phyloP scores from a whole-genome alignment of 2,888 invertebrate genomes.

The Acholoe squamosa region DNA sequence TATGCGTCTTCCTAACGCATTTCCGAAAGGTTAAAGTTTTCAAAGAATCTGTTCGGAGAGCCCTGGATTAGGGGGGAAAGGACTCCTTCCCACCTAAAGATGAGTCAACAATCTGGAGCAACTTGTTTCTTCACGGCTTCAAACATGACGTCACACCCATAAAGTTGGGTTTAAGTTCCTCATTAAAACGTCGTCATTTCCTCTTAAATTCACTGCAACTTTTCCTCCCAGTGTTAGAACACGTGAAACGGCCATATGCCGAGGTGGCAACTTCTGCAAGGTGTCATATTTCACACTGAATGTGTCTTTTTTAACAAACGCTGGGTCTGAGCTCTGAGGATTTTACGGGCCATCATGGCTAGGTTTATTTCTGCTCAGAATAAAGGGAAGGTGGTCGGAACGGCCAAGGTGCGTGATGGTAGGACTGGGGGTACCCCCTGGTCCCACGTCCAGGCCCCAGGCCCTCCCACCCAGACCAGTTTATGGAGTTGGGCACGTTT shows the following conservation, averaged over 20 bases:
- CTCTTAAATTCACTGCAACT: slow-evolving; percentile 2
- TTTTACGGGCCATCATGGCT: slow-evolving; percentile 3
- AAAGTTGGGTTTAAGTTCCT: neutral
- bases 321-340: neutral
- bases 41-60: neutral
- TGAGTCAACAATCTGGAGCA: neutral
- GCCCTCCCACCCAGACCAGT: neutral
- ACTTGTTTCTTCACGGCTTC: neutral
- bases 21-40: neutral
- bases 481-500: neutral
- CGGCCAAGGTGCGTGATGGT: slow-evolving; percentile 33
- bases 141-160: slow-evolving; percentile 34
- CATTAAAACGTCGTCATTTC: slow-evolving; percentile 1
- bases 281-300: slow-evolving; percentile 30
- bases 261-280: neutral
- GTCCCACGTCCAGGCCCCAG: neutral
- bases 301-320: neutral
- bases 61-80: neutral
- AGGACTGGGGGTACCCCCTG: neutral
- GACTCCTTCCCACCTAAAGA: neutral
- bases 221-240: neutral
- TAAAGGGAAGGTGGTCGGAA: neutral
- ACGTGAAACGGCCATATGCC: slow-evolving; percentile 30
- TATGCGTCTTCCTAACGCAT: neutral
- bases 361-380: neutral